Conservation (phyloP, 2,888 invertebrate genomes). For the Hypsopygia costalis region DNA sequence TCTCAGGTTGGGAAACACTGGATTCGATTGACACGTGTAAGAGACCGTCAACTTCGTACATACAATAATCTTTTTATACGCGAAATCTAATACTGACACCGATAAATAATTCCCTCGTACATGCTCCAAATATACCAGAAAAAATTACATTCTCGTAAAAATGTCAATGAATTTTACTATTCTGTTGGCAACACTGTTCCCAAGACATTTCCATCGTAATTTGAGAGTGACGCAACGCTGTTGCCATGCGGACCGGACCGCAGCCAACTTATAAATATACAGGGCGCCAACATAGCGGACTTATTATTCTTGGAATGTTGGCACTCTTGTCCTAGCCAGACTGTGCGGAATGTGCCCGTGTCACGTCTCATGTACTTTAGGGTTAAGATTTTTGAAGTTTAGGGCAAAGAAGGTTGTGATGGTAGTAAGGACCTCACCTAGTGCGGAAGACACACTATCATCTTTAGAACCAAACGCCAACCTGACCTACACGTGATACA, state of each 20-base stretch:
- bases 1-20: too few species aligned
- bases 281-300: conserved; percentile 10
- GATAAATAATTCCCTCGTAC: too few species aligned
- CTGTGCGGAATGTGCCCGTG: conserved; percentile 4
- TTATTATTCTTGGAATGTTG: conserved; percentile 11
- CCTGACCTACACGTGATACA: too few species aligned
- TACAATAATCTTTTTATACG: too few species aligned
- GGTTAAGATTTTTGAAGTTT: neutral
- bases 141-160: conserved; percentile 6
- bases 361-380: conserved; percentile 1
- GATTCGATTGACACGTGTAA: too few species aligned
- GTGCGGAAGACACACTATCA: too few species aligned
- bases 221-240: conserved; percentile 20
- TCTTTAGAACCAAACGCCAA: too few species aligned
- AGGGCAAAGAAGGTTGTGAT: neutral
- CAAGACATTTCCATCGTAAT: conserved; percentile 10
- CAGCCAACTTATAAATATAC: conserved; percentile 8
- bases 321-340: conserved; percentile 11
- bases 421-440: too few species aligned
- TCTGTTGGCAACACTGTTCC: neutral
- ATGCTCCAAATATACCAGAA: too few species aligned
- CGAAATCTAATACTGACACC: too few species aligned
- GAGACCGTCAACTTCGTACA: too few species aligned
- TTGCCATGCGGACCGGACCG: conserved; percentile 19
- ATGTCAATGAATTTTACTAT: conserved; percentile 3